These are phyloP conservation scores for Colletes gigas DNA, from an alignment of 1,140 invertebrate genomes.

Conservation along the genomic window DNA sequence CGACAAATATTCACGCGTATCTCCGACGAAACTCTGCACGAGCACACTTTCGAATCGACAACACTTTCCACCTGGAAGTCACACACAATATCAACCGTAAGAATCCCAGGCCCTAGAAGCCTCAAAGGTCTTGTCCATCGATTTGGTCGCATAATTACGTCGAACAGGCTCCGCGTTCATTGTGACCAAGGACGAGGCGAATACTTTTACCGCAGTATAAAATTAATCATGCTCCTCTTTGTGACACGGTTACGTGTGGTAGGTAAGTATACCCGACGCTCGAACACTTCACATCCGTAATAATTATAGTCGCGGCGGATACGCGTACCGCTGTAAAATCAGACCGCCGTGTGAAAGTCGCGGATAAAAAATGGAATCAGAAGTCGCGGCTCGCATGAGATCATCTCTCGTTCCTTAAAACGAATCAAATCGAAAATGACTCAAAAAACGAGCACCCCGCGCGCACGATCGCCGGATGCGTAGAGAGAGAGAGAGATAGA, in stretches of 20 bases:
- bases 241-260: background rate
- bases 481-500: background rate
- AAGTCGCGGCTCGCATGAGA: slow-evolving; percentile 23
- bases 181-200: slow-evolving; percentile 61
- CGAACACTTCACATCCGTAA: background rate
- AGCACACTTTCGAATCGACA: background rate
- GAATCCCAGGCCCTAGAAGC: background rate
- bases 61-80: too few species aligned
- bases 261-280: slow-evolving; percentile 20
- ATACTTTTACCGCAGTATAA: slow-evolving; percentile 6
- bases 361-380: slow-evolving; percentile 1
- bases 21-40: background rate
- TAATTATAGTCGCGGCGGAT: background rate
- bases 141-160: slow-evolving; percentile 54
- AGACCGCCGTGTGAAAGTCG: background rate
- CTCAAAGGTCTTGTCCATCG: background rate
- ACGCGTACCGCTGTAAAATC: background rate
- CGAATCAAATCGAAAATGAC: slow-evolving; percentile 13
- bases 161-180: slow-evolving; percentile 47
- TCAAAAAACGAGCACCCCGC: background rate
- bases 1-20: too few species aligned
- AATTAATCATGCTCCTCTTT: slow-evolving; percentile 11
- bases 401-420: slow-evolving; percentile 12
- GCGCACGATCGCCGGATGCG: too few species aligned
- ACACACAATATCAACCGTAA: background rate